A percentile compares a stretch with the other conserved stretches of the same genome.
Conservation (phyloP, 2,113 vertebrate species). For the Pungitius pungitius region DNA sequence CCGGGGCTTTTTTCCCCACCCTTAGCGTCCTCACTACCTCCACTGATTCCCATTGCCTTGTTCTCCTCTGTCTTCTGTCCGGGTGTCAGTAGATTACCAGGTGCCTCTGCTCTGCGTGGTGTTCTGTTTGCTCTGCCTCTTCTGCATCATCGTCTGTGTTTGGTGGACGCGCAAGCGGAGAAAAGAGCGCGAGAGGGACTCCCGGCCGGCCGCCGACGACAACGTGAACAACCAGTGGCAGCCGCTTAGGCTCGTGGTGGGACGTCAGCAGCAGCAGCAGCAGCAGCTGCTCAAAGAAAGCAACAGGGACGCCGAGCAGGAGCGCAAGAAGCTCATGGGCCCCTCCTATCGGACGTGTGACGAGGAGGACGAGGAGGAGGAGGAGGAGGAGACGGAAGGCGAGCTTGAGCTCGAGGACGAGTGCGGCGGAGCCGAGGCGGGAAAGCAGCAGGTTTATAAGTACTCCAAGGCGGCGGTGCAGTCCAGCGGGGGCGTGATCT, state of each 20-base stretch:
- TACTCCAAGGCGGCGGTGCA: constrained; percentile 84
- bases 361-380: constrained; percentile 76
- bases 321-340: constrained; percentile 92
- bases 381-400: constrained; percentile 78
- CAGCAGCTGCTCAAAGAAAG: constrained; percentile 79
- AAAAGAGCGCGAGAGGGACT: constrained; percentile 92
- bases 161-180: constrained; percentile 97
- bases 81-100: constrained; percentile 83
- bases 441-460: constrained; percentile 87
- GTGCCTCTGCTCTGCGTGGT: constrained; percentile 86
- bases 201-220: constrained; percentile 79
- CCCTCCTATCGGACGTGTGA: constrained; percentile 86
- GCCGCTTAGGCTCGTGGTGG: constrained; percentile 87
- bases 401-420: constrained; percentile 76
- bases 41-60: background rate
- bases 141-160: constrained; percentile 89
- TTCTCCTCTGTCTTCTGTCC: background rate
- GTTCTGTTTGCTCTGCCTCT: constrained; percentile 89
- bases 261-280: constrained; percentile 74
- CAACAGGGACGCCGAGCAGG: constrained; percentile 89
- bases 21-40: background rate
- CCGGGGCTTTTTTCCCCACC: constrained; percentile 26
- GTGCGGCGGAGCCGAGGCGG: constrained; percentile 80
- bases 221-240: constrained; percentile 95
- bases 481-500: constrained; percentile 83